Base-by-base conservation (phyloP, 2,797 vertebrate species). In the Poeciliopsis presidionis region DNA sequence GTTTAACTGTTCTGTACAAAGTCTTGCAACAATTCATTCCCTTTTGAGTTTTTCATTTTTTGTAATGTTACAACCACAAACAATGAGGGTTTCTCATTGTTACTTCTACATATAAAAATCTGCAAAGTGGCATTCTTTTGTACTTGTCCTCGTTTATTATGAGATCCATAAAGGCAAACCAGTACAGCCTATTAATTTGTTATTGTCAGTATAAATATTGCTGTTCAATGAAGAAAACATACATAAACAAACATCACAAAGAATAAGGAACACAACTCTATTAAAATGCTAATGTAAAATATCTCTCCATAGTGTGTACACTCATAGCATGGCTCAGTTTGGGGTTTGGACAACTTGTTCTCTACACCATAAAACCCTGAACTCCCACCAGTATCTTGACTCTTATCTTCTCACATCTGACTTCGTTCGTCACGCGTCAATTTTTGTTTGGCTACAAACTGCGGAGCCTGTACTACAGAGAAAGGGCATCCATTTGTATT, bases 341-440 rank as follows among this genome's bases (percentile, higher is more conserved):
- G 47, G 49, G 20, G 73, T 72, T 86, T 30, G 33, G 39, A n/a
- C 13, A 72, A 11, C 41, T 77, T 28, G 11, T 81, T 80, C 65
- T 46, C 39, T 36, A 63, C n/a, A 28, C 75, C 43, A 12, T 74
- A 49, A 76, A 43, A 74, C 53, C 75, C 6, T 73, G 72, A 85
- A 80, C 75, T 86, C 72, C 81, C 76, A 73, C 39, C 25, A 30
- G 25, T 43, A 43, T 86, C 75, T 80, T 63, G 49, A 80, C 69
- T 76, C 73, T 90, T 80, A 43, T 84, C 81, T 83, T 87, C 55
- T 72, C 71, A 63, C 78, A 72, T 86, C 81, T 46, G 43, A 49
- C 49, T 85, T 76, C 55, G 80, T 85, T 77, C 67, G 83, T 88
- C 83, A 79, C 53, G 67, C 79, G 73, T 78, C 74, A 77, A 61